Percentiles rank a stretch among this genome's conserved stretches.
Evolutionary conservation across 2,888 invertebrate genomes (phyloP).

Genomic region (Drosophila phalerata): DNA sequence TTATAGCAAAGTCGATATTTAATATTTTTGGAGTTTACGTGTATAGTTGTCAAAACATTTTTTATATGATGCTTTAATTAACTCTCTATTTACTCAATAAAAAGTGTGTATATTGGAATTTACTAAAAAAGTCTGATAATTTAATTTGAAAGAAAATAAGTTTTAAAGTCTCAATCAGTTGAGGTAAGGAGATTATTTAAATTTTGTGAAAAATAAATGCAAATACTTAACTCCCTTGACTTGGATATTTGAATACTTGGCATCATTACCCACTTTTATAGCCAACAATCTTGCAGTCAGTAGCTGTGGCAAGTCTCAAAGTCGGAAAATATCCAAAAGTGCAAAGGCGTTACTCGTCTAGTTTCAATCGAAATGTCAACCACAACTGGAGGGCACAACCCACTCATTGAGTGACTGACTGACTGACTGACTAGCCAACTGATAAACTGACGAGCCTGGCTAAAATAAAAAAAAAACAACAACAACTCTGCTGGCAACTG

Average conservation of each 20-base stretch:
- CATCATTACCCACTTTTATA: slow-evolving; percentile 3
- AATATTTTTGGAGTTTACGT: too few relatives aligned
- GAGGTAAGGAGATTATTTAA: background rate
- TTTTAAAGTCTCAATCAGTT: background rate
- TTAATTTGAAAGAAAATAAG: too few relatives aligned
- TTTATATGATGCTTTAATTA: too few relatives aligned
- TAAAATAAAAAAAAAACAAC: slow-evolving; percentile 8
- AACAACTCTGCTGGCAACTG: slow-evolving; percentile 30
- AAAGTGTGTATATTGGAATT: too few relatives aligned
- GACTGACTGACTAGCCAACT: slow-evolving; percentile 1
- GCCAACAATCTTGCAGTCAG: background rate
- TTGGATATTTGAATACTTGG: slow-evolving; percentile 1
- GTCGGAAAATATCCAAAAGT: background rate
- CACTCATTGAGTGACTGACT: slow-evolving; percentile 27
- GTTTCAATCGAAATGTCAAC: slow-evolving; percentile 55
- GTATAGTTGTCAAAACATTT: too few relatives aligned
- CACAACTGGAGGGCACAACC: slow-evolving; percentile 51
- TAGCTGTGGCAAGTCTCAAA: slow-evolving; percentile 3
- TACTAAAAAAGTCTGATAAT: too few relatives aligned
- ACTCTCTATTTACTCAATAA: too few relatives aligned
- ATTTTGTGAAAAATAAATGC: background rate
- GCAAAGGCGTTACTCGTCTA: slow-evolving; percentile 32
- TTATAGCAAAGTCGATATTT: too few relatives aligned
- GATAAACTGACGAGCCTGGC: slow-evolving; percentile 15
- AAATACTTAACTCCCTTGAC: background rate